phyloP scores from a whole-genome alignment of 2,797 vertebrate genomes.

The Uromys caudimaculatus region DNA sequence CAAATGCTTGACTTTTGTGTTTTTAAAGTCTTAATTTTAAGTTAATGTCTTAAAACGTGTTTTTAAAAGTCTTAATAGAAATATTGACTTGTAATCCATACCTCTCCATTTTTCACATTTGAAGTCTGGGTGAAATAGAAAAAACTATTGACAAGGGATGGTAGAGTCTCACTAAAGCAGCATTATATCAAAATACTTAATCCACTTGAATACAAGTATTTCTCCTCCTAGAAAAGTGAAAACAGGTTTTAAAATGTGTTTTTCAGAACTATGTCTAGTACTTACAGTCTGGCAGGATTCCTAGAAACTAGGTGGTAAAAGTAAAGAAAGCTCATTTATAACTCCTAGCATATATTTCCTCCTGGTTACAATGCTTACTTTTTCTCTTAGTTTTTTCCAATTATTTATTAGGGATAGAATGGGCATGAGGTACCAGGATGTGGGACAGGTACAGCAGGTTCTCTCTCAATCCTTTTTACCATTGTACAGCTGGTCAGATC shows the following conservation, averaged over 20 bases:
- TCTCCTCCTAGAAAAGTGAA: background rate
- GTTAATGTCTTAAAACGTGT: slow-evolving; percentile 49
- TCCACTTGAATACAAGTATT: background rate
- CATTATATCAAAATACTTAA: slow-evolving; percentile 27
- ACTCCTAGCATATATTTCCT: background rate
- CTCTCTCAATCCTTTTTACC: background rate
- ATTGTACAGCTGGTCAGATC: background rate
- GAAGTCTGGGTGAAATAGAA: background rate
- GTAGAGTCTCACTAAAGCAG: background rate
- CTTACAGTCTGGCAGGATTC: background rate
- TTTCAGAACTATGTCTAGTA: slow-evolving; percentile 14
- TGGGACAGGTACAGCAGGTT: background rate
- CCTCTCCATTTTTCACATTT: background rate
- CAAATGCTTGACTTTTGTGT: background rate
- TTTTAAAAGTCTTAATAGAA: background rate
- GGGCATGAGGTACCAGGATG: background rate
- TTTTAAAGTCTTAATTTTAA: slow-evolving; percentile 26
- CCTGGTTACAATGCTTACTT: background rate
- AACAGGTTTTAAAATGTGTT: slow-evolving; percentile 9
- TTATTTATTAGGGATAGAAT: background rate
- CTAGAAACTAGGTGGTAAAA: background rate
- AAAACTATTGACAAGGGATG: background rate
- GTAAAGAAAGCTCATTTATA: slow-evolving; percentile 1
- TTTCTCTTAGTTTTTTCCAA: background rate
- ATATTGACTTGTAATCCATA: background rate